Percentiles rank a stretch among this genome's conserved stretches.
These are phyloP conservation scores for Orius laevigatus DNA, from an alignment of 1,140 invertebrate species.

Conservation along the genomic window DNA sequence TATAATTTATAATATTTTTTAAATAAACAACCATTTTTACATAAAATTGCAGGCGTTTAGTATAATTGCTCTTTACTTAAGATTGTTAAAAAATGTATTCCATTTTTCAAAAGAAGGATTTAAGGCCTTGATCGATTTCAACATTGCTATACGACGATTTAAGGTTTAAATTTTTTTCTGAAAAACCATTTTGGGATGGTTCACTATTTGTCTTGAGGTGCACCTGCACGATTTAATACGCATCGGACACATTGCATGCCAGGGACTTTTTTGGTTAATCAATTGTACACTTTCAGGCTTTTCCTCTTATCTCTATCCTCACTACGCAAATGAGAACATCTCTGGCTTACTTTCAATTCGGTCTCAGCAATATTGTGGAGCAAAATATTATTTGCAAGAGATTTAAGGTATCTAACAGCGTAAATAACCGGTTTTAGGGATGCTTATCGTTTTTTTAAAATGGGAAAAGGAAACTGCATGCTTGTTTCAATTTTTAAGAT, in stretches of 20 bases:
- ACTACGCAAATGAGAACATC: conserved; percentile 27
- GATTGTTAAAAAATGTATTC: conserved; percentile 13
- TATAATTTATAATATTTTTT: conserved; percentile 24
- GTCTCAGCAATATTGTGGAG: conserved; percentile 25
- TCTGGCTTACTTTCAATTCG: conserved; percentile 26
- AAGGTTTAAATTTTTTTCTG: conserved; percentile 14
- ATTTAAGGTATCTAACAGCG: conserved; percentile 28
- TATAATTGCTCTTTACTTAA: conserved; percentile 14
- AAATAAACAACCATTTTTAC: conserved; percentile 2
- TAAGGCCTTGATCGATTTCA: conserved; percentile 12
- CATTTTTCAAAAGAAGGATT: conserved; percentile 12
- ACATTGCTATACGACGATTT: conserved; percentile 12
- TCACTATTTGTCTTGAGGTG: not conserved
- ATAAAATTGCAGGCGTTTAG: conserved; percentile 17
- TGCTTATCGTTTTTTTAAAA: not conserved
- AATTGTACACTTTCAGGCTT: conserved; percentile 25
- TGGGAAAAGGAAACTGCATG: conserved; percentile 14
- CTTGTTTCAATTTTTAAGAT: not conserved
- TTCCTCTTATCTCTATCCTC: conserved; percentile 28
- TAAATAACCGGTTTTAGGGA: no score
- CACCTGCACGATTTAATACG: not conserved
- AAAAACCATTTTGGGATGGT: conserved; percentile 6
- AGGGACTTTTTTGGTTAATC: not conserved
- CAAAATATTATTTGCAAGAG: conserved; percentile 25
- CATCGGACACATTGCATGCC: not conserved